Evolutionary conservation across 1,140 invertebrate species (phyloP).

Genomic region (Eriosoma lanigerum): DNA sequence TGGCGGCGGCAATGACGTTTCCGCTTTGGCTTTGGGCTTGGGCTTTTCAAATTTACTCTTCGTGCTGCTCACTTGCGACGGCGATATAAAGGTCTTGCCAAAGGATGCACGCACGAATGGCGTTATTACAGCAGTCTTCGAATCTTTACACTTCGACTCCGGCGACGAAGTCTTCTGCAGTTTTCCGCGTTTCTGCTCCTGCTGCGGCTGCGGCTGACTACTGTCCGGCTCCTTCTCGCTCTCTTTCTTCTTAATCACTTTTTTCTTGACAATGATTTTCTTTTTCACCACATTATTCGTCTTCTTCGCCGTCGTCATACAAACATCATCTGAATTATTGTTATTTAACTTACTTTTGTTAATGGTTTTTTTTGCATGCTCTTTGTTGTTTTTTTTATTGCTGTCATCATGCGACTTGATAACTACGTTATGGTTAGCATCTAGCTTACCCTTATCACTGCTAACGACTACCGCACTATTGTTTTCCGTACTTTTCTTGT

Average conservation of each 20-base stretch:
- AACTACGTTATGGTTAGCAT: constrained; percentile 44
- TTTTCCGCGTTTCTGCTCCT: not conserved
- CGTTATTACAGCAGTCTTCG: not conserved
- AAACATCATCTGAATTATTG: constrained; percentile 15
- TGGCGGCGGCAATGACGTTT: not conserved
- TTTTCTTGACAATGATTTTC: constrained; percentile 44
- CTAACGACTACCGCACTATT: not conserved
- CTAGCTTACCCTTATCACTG: constrained; percentile 16
- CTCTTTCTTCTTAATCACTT: constrained; percentile 12
- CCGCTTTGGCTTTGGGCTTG: constrained; percentile 6
- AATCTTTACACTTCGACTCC: not conserved
- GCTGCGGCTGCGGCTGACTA: too few species aligned
- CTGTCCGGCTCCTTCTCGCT: not conserved
- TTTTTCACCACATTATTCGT: constrained; percentile 26
- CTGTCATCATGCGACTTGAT: constrained; percentile 18
- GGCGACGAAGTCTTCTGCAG: not conserved
- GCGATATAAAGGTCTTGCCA: constrained; percentile 44
- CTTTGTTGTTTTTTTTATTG: not conserved
- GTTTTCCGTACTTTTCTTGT: not conserved
- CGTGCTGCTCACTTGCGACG: constrained; percentile 40
- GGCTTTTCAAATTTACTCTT: constrained; percentile 42
- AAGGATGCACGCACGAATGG: constrained; percentile 37
- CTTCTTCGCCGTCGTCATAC: not conserved
- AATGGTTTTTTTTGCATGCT: constrained; percentile 4
- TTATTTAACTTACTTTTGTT: constrained; percentile 23